Conservation (phyloP, 2,797 vertebrate genomes). For the Schizopygopsis pylzovi region DNA sequence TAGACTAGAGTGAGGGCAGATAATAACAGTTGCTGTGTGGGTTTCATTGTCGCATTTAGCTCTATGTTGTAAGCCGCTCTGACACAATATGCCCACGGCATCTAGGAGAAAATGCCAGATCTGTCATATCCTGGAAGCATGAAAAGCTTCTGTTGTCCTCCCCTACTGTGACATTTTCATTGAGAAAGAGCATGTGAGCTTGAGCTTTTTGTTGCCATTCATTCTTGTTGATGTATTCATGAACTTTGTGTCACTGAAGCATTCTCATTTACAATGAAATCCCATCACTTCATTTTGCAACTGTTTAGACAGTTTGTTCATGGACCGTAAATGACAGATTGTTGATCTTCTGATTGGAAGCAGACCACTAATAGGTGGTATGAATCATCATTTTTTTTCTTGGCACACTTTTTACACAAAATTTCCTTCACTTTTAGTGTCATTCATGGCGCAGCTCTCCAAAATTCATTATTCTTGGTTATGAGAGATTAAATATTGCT, state of each 20-base stretch:
- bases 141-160: slow-evolving; percentile 70
- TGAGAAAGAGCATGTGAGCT: slow-evolving; percentile 69
- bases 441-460: not conserved
- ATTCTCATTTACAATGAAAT: slow-evolving; percentile 45
- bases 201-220: slow-evolving; percentile 71
- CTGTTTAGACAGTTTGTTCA: slow-evolving; percentile 2
- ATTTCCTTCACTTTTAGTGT: not conserved
- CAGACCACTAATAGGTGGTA: not conserved
- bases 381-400: slow-evolving; percentile 18
- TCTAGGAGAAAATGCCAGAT: slow-evolving; percentile 76
- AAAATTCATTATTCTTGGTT: slow-evolving; percentile 20
- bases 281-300: slow-evolving; percentile 1
- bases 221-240: slow-evolving; percentile 62
- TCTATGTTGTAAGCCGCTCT: slow-evolving; percentile 45
- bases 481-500: slow-evolving; percentile 34
- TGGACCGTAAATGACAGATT: not conserved
- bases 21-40: slow-evolving; percentile 29
- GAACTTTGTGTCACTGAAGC: slow-evolving; percentile 58
- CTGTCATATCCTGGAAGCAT: slow-evolving; percentile 60
- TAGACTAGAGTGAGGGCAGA: not conserved
- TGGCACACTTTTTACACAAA: not conserved
- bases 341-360: slow-evolving; percentile 4
- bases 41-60: slow-evolving; percentile 38
- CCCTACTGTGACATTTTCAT: slow-evolving; percentile 72
- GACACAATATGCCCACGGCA: slow-evolving; percentile 58